Evolutionary conservation across 2,113 vertebrate genomes (phyloP).

Genomic region (Rhynchomys soricoides): DNA sequence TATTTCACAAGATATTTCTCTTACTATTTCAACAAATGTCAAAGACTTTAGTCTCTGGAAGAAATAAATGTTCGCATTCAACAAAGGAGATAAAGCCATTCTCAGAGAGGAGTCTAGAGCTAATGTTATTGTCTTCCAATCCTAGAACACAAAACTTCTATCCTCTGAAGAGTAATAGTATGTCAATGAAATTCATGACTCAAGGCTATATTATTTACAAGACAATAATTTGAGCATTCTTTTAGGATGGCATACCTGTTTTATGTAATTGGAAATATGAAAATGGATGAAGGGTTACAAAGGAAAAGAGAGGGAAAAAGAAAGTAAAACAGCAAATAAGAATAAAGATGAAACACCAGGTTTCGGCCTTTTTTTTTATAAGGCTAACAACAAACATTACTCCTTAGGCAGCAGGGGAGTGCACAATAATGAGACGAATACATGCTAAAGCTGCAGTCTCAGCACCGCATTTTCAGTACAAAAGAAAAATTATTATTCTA

Average conservation of each 20-base stretch:
- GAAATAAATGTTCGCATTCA: not conserved
- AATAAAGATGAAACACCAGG: not conserved
- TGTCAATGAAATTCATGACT: not conserved
- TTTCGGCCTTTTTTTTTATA: not conserved
- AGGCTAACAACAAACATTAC: not conserved
- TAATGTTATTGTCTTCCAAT: not conserved
- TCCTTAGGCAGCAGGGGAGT: not conserved
- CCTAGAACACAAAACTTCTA: not conserved
- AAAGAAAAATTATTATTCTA: not conserved
- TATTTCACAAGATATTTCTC: not conserved
- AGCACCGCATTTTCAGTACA: not conserved
- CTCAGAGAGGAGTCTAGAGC: not conserved
- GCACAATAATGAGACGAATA: too few species aligned
- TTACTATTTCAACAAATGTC: not conserved
- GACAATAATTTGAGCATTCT: not conserved
- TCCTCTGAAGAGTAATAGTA: not conserved
- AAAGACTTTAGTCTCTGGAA: not conserved
- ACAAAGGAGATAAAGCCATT: not conserved
- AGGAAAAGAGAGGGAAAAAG: not conserved
- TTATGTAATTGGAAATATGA: not conserved
- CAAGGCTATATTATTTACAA: not conserved
- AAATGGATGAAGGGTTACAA: not conserved
- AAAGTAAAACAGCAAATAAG: not conserved
- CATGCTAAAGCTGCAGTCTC: not conserved
- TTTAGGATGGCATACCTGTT: not conserved